Base-by-base conservation (phyloP, 2,888 invertebrate genomes). In the Macropis europaea region DNA sequence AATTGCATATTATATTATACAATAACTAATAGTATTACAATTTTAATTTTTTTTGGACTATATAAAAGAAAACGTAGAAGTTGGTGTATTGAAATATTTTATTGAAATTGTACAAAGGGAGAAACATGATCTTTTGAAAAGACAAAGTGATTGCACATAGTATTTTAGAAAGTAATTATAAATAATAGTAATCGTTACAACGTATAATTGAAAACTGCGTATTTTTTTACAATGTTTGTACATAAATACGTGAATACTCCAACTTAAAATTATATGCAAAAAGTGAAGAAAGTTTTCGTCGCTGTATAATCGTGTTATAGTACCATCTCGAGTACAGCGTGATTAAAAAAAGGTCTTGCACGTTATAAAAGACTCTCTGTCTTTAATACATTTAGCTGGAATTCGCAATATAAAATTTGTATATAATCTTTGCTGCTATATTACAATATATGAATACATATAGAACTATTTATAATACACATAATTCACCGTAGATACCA, bases 381-480 rank as follows among this genome's bases (percentile, higher is more conserved):
- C 17, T 40, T 47, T 54, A 40, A 61, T 30, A 9, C 42, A 42
- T 53, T 63, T 42, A 63, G 71, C 52, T 38, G 47, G 66, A 54
- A 48, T 62, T 45, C 57, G 43, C 61, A 73, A 67, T 74, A 73
- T 62, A 74, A 73, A 67, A 74, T 62, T 62, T 57, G 56, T 66
- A 67, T 62, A 73, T 67, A 73, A 62, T 52, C 48, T 57, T 67
- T 56, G 34, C 52, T 53, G 53, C 62, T 84, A 82, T 81, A 77
- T 82, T 83, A 83, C 81, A 83, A 77, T 76, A 59, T 75, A 66
- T 56, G 48, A 50, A 60, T 76, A 74, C 57, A 72, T 56, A 73
- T 60, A 71, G n/a, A n/a, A 56, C 47, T 76, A 76, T 75, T 72
- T 77, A 82, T 79, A 69, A 62, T 77, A 82, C 77, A 76, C 60